Evolutionary conservation across 1,140 invertebrate genomes (phyloP), one percentile per base, ranked within the genome.

Genomic region (Orius insidiosus): DNA sequence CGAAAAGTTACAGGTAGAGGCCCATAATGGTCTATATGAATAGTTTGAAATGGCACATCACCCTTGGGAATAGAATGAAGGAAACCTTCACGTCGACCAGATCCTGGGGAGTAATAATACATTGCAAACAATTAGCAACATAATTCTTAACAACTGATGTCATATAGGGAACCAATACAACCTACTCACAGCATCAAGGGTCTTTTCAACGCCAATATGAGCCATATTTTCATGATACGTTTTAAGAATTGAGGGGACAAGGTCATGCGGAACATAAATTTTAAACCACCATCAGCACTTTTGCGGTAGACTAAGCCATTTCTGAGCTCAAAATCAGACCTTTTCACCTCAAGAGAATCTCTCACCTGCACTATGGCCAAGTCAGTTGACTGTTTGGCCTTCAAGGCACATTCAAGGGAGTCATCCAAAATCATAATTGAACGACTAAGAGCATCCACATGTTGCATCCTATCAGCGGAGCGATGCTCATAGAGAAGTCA

Each of bases 11-110:
- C 15, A 18, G 52, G 38, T 31, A 59, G 47, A 38, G 52, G 56
- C 7, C 24, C 24, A 24, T 24, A 24, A 24, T 24, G 24, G 14
- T 18, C 56, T 16, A 49, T 63, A 59, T 4, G 59, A 39, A 10
- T 58, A 59, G 41, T 58, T 33, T 1, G 61, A 35, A 6, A 57
- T 58, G 0, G 16, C 18, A 15, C 52, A 36, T 10, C 41, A 48
- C 41, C 61, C 61, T 5, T 55, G 48, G n/a, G 59, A 59, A 0
- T 40, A 6, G 55, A 48, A 37, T 55, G 47, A 0, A 63, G 34
- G 19, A 58, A 58, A n/a, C 59, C 63, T 51, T 66, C 59, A 46
- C 60, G 53, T 51, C 63, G 65, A 10, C 65, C 63, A 45, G 44
- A 35, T 45, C 65, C 64, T 14, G 50, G 57, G 5, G 53, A 52